phyloP scores from a whole-genome alignment of 2,797 vertebrate species.

The Mormyrops attenuatus region DNA sequence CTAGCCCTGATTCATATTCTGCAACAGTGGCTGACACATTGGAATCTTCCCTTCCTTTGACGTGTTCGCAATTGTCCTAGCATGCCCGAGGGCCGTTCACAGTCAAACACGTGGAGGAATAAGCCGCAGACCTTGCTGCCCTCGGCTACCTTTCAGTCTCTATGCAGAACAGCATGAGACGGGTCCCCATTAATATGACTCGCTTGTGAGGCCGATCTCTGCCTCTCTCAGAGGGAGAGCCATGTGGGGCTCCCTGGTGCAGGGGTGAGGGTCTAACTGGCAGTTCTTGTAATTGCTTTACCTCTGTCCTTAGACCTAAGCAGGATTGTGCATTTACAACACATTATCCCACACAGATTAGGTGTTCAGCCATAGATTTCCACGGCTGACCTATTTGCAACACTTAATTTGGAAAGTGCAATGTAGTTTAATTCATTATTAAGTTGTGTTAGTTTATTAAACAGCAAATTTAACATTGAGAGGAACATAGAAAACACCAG shows the following conservation, averaged over 20 bases:
- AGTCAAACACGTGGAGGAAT: background rate
- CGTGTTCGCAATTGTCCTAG: background rate
- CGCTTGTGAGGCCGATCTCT: background rate
- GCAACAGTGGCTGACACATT: background rate
- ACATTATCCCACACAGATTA: background rate
- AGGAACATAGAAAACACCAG: background rate
- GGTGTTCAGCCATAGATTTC: background rate
- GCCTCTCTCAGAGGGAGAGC: background rate
- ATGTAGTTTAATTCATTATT: background rate
- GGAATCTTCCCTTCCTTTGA: background rate
- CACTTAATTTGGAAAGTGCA: slow-evolving; percentile 5
- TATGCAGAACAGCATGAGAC: background rate
- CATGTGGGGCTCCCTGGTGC: no score
- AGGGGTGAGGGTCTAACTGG: slow-evolving; percentile 3
- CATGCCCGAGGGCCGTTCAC: background rate
- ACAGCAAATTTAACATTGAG: background rate
- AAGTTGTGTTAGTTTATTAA: background rate
- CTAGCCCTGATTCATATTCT: background rate
- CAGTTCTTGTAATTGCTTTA: slow-evolving; percentile 17
- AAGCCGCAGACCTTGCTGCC: background rate
- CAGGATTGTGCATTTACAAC: background rate
- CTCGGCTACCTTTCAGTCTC: background rate
- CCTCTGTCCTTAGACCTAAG: slow-evolving; percentile 9
- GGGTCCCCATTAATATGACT: background rate
- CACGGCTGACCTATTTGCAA: background rate